A percentile compares a stretch with the other conserved stretches of the same genome.
Evolutionary conservation across 1,140 invertebrate genomes (phyloP).

Genomic region (Phymastichus coffea): DNA sequence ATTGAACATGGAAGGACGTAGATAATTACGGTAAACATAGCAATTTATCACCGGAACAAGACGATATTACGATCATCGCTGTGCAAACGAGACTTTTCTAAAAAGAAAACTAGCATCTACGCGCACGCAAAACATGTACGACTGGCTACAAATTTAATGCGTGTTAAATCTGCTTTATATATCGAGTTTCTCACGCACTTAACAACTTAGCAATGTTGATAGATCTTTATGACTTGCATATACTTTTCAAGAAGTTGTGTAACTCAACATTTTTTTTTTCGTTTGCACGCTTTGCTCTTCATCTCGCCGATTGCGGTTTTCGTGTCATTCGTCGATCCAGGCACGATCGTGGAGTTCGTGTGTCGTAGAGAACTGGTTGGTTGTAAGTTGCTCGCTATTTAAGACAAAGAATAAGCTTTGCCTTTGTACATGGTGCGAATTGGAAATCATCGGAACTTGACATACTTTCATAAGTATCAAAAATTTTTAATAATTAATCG

Average conservation of each 20-base stretch:
- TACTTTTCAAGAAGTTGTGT: too few relatives aligned
- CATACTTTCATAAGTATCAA: too few relatives aligned
- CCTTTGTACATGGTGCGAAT: not conserved
- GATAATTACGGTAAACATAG: not conserved
- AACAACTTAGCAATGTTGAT: too few relatives aligned
- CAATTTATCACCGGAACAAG: conserved; percentile 13
- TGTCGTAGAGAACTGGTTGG: not conserved
- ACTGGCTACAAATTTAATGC: conserved; percentile 14
- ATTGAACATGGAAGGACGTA: conserved; percentile 12
- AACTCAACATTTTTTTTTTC: not conserved
- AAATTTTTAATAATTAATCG: too few relatives aligned
- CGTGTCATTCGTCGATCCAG: not conserved
- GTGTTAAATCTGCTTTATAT: not conserved
- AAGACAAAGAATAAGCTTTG: conserved; percentile 1
- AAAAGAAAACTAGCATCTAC: conserved; percentile 17
- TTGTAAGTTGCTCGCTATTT: too few relatives aligned
- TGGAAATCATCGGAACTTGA: too few relatives aligned
- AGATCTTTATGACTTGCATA: too few relatives aligned
- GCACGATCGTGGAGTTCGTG: not conserved
- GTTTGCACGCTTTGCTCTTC: not conserved
- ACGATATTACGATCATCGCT: conserved; percentile 8
- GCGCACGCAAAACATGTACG: conserved; percentile 16
- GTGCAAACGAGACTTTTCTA: conserved; percentile 1
- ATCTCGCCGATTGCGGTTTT: not conserved
- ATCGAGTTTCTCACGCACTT: conserved; percentile 1